Percentiles rank a stretch among this genome's conserved stretches.
These are phyloP conservation scores for Phthorimaea operculella DNA, from an alignment of 1,140 invertebrate genomes.

Conservation along the genomic window DNA sequence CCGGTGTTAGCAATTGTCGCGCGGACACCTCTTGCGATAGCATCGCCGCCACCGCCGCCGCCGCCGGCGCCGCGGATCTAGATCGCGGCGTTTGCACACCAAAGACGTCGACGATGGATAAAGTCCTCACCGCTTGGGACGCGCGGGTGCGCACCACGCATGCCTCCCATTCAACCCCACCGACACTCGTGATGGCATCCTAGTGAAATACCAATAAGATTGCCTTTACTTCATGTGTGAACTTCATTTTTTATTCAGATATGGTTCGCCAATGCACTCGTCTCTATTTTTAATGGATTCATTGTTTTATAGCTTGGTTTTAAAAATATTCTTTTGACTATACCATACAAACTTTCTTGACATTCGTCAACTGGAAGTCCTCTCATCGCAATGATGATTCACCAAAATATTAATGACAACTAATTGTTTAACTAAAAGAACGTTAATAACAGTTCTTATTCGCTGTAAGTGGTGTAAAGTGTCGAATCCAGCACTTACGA, in stretches of 20 bases:
- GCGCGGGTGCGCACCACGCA: conserved; percentile 41
- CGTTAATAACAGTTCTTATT: too few relatives aligned
- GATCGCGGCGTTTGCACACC: conserved; percentile 48
- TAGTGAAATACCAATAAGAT: conserved; percentile 27
- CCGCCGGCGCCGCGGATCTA: conserved; percentile 53
- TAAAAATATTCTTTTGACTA: too few relatives aligned
- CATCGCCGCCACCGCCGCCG: conserved; percentile 44
- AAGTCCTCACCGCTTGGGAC: conserved; percentile 47
- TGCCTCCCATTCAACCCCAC: conserved; percentile 37
- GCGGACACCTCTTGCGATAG: conserved; percentile 44
- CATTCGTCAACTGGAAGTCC: too few relatives aligned
- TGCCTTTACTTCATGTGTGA: not conserved
- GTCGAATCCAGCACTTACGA: too few relatives aligned
- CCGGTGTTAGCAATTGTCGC: conserved; percentile 59
- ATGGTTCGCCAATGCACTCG: not conserved
- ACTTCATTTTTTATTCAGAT: not conserved
- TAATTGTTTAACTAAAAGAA: conserved; percentile 23
- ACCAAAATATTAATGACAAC: too few relatives aligned
- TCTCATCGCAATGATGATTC: too few relatives aligned
- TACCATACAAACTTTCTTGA: too few relatives aligned
- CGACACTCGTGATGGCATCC: conserved; percentile 46
- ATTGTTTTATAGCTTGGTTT: too few relatives aligned
- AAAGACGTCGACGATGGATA: conserved; percentile 52
- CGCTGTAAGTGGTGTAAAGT: too few relatives aligned
- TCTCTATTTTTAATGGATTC: too few relatives aligned